phyloP scores from a whole-genome alignment of 2,888 invertebrate genomes.

The Drosophila macrospina region DNA sequence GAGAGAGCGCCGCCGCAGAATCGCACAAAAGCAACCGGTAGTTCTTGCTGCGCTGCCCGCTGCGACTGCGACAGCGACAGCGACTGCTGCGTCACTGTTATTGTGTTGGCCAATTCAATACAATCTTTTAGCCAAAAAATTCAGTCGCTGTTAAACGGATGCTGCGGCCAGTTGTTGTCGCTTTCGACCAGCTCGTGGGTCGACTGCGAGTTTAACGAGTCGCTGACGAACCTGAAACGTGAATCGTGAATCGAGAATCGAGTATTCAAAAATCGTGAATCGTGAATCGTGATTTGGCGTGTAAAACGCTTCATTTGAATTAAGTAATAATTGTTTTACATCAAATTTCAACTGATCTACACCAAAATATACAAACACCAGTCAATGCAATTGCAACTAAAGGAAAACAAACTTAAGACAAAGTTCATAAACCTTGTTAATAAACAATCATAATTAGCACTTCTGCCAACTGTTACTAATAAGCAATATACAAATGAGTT shows the following conservation, averaged over 20 bases:
- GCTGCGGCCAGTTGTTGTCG: slow-evolving; percentile 73
- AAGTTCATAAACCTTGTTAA: slow-evolving; percentile 33
- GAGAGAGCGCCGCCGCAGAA: slow-evolving; percentile 42
- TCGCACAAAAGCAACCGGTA: slow-evolving; percentile 72
- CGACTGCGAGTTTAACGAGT: slow-evolving; percentile 45
- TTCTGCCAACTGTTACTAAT: slow-evolving; percentile 46
- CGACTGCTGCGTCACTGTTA: slow-evolving; percentile 72
- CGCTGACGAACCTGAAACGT: slow-evolving; percentile 17
- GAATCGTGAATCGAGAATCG: slow-evolving; percentile 16
- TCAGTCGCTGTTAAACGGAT: slow-evolving; percentile 72
- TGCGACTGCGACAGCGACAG: slow-evolving; percentile 25
- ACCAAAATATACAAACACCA: slow-evolving; percentile 6
- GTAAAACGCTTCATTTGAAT: slow-evolving; percentile 20
- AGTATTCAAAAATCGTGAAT: no score
- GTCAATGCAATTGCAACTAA: slow-evolving; percentile 1
- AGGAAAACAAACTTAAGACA: slow-evolving; percentile 1
- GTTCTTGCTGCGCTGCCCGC: slow-evolving; percentile 55
- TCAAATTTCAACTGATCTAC: not conserved
- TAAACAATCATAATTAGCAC: slow-evolving; percentile 23
- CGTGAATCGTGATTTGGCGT: slow-evolving; percentile 9
- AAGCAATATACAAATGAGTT: slow-evolving; percentile 30
- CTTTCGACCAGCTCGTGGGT: slow-evolving; percentile 60
- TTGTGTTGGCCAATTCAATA: slow-evolving; percentile 23
- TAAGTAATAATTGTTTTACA: slow-evolving; percentile 15
- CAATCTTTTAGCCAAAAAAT: slow-evolving; percentile 58